Percentiles rank a stretch among this genome's conserved stretches.
Evolutionary conservation across 2,888 invertebrate genomes (phyloP).

Genomic region (Pyrgus malvae): DNA sequence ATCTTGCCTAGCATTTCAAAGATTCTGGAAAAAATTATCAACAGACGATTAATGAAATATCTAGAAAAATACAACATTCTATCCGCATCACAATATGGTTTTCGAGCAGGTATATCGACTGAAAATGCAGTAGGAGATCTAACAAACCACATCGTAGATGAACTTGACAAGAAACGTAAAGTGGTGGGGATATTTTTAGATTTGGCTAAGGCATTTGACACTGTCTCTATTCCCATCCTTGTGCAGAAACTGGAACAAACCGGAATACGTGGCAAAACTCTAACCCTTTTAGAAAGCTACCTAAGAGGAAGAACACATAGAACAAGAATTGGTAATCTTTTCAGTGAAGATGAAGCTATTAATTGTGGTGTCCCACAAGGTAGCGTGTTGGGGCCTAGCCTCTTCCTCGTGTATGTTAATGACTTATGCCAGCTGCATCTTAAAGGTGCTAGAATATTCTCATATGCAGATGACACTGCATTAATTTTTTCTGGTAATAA

Average conservation of each 20-base stretch:
- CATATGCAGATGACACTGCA: background rate
- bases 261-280: background rate
- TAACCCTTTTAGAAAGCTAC: background rate
- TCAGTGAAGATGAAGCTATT: background rate
- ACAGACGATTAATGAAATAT: background rate
- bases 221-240: background rate
- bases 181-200: background rate
- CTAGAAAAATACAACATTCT: slow-evolving; percentile 6
- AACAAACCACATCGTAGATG: background rate
- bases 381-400: background rate
- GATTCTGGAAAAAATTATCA: background rate
- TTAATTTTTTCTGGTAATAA: no score
- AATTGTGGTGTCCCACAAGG: background rate
- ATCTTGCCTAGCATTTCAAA: background rate
- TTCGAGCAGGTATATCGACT: slow-evolving; percentile 1
- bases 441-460: background rate
- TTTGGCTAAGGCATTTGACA: background rate
- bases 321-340: background rate
- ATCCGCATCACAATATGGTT: slow-evolving; percentile 5
- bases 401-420: background rate
- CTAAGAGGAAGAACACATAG: background rate
- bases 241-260: background rate
- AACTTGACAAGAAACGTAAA: background rate
- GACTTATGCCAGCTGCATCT: background rate
- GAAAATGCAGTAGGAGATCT: slow-evolving; percentile 8